Percentiles rank a stretch among this genome's conserved stretches.
phyloP scores from a whole-genome alignment of 2,888 invertebrate species.

The Apodemia duryi region DNA sequence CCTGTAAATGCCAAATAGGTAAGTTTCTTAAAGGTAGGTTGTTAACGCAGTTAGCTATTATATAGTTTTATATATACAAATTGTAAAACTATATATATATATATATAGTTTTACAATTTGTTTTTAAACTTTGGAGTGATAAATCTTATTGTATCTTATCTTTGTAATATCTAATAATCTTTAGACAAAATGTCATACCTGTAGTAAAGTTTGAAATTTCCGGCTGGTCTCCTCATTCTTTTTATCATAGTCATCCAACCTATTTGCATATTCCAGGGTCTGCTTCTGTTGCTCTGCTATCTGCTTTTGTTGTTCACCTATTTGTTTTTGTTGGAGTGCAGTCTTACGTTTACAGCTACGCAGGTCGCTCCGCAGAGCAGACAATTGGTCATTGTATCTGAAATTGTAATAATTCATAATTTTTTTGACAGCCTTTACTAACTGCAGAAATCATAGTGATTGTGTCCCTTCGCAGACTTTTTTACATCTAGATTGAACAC shows the following conservation, averaged over 20 bases:
- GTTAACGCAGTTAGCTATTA: too few relatives aligned
- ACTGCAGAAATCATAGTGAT: neutral
- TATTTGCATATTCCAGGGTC: slow-evolving; percentile 87
- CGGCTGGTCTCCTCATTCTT: slow-evolving; percentile 94
- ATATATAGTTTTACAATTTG: too few relatives aligned
- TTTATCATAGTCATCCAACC: slow-evolving; percentile 93
- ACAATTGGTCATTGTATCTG: slow-evolving; percentile 90
- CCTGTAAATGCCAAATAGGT: too few relatives aligned
- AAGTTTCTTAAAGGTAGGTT: too few relatives aligned
- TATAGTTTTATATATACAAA: too few relatives aligned
- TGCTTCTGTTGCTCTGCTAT: slow-evolving; percentile 87
- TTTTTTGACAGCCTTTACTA: neutral
- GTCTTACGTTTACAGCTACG: slow-evolving; percentile 90
- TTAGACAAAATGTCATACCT: slow-evolving; percentile 66
- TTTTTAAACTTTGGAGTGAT: too few relatives aligned
- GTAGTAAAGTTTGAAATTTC: slow-evolving; percentile 92
- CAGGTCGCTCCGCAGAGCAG: slow-evolving; percentile 87
- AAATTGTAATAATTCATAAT: slow-evolving; percentile 6
- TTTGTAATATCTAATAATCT: neutral
- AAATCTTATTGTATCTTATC: too few relatives aligned
- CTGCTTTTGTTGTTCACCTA: slow-evolving; percentile 86
- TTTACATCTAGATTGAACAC: too few relatives aligned
- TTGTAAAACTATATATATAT: too few relatives aligned
- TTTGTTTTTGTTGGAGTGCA: slow-evolving; percentile 91
- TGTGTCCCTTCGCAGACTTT: neutral